These are phyloP conservation scores for Amphipyra berbera DNA, from an alignment of 2,888 invertebrate species.

Conservation along the genomic window DNA sequence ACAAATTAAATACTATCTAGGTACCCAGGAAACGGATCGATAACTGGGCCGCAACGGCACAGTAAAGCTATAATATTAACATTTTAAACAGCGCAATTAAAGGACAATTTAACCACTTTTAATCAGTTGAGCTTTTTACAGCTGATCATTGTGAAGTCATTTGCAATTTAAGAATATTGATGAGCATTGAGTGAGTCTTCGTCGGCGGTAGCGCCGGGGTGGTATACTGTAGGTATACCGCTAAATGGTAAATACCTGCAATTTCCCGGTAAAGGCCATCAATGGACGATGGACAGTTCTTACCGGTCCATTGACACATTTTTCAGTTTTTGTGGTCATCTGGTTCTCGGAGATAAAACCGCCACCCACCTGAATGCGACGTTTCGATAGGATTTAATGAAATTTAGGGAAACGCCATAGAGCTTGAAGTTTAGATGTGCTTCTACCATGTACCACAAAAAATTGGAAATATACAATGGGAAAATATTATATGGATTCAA, in stretches of 20 bases:
- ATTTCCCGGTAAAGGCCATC: conserved; percentile 58
- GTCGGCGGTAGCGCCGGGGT: conserved; percentile 11
- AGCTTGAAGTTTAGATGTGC: conserved; percentile 12
- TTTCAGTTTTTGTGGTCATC: conserved; percentile 61
- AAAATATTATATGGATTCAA: no score
- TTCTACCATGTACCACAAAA: no score
- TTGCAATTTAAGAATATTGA: conserved; percentile 40
- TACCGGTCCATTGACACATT: conserved; percentile 43
- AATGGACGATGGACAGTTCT: conserved; percentile 54
- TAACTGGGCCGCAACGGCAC: conserved; percentile 8
- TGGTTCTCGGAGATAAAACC: conserved; percentile 55
- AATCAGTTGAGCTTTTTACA: conserved; percentile 32
- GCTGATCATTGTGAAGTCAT: conserved; percentile 18
- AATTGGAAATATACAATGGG: no score
- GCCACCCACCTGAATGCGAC: conserved; percentile 54
- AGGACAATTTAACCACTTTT: conserved; percentile 28
- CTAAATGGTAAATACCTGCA: conserved; percentile 62
- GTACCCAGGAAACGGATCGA: neutral
- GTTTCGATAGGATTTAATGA: conserved; percentile 20
- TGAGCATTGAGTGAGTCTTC: conserved; percentile 20
- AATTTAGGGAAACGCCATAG: conserved; percentile 27
- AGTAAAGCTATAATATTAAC: conserved; percentile 47
- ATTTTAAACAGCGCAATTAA: conserved; percentile 32
- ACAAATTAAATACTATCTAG: neutral
- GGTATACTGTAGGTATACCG: conserved; percentile 34